These are phyloP conservation scores for Drosophila arawakana DNA, from an alignment of 1,140 invertebrate genomes.

Conservation along the genomic window DNA sequence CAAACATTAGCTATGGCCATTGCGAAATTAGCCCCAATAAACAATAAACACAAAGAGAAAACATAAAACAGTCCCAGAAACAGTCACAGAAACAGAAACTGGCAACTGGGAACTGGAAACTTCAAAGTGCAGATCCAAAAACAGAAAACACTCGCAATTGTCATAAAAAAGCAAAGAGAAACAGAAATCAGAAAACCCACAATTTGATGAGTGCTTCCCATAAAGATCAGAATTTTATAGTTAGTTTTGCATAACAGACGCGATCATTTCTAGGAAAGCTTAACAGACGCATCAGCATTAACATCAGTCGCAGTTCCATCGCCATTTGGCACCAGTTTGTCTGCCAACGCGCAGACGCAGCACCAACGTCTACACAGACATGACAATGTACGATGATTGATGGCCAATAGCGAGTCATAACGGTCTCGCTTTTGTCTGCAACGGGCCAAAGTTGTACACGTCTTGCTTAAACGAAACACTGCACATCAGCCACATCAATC, in stretches of 20 bases:
- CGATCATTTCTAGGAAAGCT: slow-evolving; percentile 51
- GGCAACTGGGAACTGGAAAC: slow-evolving; percentile 22
- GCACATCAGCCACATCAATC: slow-evolving; percentile 73
- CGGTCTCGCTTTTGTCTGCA: slow-evolving; percentile 61
- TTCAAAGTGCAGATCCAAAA: slow-evolving; percentile 43
- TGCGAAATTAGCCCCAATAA: slow-evolving; percentile 43
- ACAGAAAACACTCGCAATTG: slow-evolving; percentile 23
- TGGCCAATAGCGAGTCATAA: slow-evolving; percentile 65
- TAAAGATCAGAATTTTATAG: slow-evolving; percentile 69
- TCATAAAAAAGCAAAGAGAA: slow-evolving; percentile 31
- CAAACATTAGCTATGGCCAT: slow-evolving; percentile 33
- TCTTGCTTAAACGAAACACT: slow-evolving; percentile 40
- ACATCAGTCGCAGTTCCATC: slow-evolving; percentile 19
- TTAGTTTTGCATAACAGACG: slow-evolving; percentile 15
- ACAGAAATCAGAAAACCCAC: slow-evolving; percentile 4
- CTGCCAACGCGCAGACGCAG: slow-evolving; percentile 61
- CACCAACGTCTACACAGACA: slow-evolving; percentile 25
- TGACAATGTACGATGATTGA: slow-evolving; percentile 62
- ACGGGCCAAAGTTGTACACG: slow-evolving; percentile 31
- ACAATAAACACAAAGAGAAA: slow-evolving; percentile 26
- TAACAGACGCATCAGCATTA: slow-evolving; percentile 9
- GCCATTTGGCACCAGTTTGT: slow-evolving; percentile 68
- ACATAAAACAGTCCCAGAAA: slow-evolving; percentile 9
- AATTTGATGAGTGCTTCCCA: slow-evolving; percentile 46
- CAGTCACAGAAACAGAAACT: not conserved